Evolutionary conservation across 1,140 invertebrate genomes (phyloP).

Genomic region (Drosophila ercepeae): DNA sequence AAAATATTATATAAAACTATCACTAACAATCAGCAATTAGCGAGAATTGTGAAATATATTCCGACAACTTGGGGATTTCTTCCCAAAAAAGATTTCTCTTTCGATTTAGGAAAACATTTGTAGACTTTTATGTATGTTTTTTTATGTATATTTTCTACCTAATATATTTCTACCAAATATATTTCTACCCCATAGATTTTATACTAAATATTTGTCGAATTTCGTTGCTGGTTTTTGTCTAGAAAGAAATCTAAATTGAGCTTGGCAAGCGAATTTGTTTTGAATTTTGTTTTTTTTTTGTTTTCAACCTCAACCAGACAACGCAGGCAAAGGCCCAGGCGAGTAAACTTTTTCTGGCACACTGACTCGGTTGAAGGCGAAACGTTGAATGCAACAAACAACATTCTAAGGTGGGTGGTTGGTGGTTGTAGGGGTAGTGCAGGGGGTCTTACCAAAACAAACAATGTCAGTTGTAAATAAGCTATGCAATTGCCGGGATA

Average conservation of each 20-base stretch:
- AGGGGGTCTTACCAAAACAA: conserved; percentile 9
- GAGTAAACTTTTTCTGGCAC: conserved; percentile 77
- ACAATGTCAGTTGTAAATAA: conserved; percentile 29
- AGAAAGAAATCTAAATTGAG: conserved; percentile 41
- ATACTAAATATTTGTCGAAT: conserved; percentile 13
- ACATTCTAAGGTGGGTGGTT: conserved; percentile 45
- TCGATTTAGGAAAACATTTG: conserved; percentile 25
- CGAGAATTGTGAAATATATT: conserved; percentile 11
- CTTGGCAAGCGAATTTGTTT: conserved; percentile 52
- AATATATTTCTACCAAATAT: no score
- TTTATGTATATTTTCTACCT: no score
- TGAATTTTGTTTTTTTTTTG: conserved; percentile 50
- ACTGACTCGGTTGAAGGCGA: conserved; percentile 75
- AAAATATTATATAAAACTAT: background rate
- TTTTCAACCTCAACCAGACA: conserved; percentile 19
- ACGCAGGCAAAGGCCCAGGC: conserved; percentile 18
- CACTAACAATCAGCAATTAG: conserved; percentile 15
- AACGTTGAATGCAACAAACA: conserved; percentile 54
- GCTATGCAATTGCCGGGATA: no score
- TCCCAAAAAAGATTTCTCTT: background rate
- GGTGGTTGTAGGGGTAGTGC: background rate
- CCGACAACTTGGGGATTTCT: conserved; percentile 2
- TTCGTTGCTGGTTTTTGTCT: conserved; percentile 11
- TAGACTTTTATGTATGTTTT: no score
- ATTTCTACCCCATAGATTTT: background rate